A percentile compares a stretch with the other conserved stretches of the same genome.
These are phyloP conservation scores for Dione juno DNA, from an alignment of 2,888 invertebrate genomes.

Conservation along the genomic window DNA sequence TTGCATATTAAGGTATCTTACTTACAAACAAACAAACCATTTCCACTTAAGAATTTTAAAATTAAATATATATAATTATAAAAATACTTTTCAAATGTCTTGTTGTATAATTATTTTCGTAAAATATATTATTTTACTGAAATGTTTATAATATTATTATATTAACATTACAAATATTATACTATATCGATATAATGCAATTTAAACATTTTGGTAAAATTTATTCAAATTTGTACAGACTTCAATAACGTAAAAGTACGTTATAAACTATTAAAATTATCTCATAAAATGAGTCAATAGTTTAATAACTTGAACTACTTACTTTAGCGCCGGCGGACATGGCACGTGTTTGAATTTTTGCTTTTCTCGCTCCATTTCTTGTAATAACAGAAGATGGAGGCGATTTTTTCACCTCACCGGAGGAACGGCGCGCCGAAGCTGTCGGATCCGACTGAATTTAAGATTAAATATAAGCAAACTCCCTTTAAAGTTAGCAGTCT, in stretches of 20 bases:
- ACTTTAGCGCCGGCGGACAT: slow-evolving; percentile 81
- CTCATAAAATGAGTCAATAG: slow-evolving; percentile 3
- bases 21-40: too few species aligned
- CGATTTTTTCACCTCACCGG: slow-evolving; percentile 66
- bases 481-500: slow-evolving; percentile 32
- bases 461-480: slow-evolving; percentile 46
- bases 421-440: slow-evolving; percentile 58
- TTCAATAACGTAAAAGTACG: too few species aligned
- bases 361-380: slow-evolving; percentile 84
- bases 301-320: slow-evolving; percentile 33
- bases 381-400: slow-evolving; percentile 81
- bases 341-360: slow-evolving; percentile 86
- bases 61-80: too few species aligned
- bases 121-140: too few species aligned
- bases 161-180: too few species aligned
- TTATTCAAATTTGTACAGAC: background rate
- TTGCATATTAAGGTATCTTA: background rate
- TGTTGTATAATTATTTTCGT: too few species aligned
- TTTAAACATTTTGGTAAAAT: background rate
- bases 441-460: slow-evolving; percentile 67
- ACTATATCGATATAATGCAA: too few species aligned
- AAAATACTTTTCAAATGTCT: too few species aligned
- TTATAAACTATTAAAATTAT: background rate
- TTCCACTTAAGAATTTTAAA: too few species aligned
- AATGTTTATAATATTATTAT: too few species aligned